Evolutionary conservation across 2,113 vertebrate species (phyloP).

Genomic region (Phoxinus phoxinus): DNA sequence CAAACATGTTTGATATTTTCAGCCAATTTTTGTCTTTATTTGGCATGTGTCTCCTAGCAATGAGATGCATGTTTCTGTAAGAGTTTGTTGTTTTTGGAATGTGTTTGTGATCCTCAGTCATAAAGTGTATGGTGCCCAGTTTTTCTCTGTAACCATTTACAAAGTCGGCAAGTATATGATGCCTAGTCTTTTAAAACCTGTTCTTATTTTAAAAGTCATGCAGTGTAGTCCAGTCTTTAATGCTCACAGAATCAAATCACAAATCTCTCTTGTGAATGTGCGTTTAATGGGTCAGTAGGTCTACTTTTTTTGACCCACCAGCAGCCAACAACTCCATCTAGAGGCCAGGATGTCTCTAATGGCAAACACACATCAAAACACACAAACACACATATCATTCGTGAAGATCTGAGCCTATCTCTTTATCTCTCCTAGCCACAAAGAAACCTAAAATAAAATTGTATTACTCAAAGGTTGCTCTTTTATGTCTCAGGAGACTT

Average conservation of each 20-base stretch:
- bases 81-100: no score
- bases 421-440: no score
- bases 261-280: neutral
- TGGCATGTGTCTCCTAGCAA: no score
- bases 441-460: neutral
- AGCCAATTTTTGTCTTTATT: no score
- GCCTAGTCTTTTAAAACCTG: no score
- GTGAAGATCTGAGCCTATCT: neutral
- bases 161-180: no score
- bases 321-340: conserved; percentile 34
- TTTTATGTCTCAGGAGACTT: neutral
- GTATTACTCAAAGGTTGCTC: neutral
- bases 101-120: no score
- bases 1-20: neutral
- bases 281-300: neutral
- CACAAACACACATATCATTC: neutral
- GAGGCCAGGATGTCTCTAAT: conserved; percentile 15
- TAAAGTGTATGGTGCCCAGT: no score
- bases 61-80: no score
- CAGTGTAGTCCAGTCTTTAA: neutral
- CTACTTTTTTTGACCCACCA: neutral
- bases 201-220: no score
- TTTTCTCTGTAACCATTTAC: no score
- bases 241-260: neutral
- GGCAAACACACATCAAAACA: neutral